Conservation (phyloP, 2,888 invertebrate species). For the Allolobophora icterica region DNA sequence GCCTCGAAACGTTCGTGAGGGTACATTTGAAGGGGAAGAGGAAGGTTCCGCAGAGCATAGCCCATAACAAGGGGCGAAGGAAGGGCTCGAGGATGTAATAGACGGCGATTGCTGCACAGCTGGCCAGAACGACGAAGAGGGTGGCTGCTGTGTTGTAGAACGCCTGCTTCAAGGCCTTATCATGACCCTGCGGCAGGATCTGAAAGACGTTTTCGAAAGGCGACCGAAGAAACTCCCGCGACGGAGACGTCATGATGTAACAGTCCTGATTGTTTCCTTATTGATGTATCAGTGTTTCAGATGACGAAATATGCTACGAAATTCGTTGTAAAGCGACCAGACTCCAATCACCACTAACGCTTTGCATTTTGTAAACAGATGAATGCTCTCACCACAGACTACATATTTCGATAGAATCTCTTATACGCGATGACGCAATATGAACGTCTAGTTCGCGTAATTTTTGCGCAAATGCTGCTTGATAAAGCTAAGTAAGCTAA, state of each 20-base stretch:
- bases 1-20: constrained; percentile 77
- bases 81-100: constrained; percentile 79
- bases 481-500: too few relatives aligned
- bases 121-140: constrained; percentile 72
- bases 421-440: neutral
- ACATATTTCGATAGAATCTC: neutral
- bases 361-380: neutral
- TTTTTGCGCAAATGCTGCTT: too few relatives aligned
- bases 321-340: neutral
- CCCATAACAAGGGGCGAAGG: constrained; percentile 92
- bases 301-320: neutral
- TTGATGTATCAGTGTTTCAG: neutral
- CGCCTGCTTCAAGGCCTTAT: constrained; percentile 89
- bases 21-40: constrained; percentile 91
- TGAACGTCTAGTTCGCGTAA: neutral
- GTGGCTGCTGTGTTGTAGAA: constrained; percentile 86
- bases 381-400: neutral
- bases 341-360: neutral
- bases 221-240: constrained; percentile 29
- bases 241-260: constrained; percentile 10
- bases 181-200: constrained; percentile 41
- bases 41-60: constrained; percentile 91
- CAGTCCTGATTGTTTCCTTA: neutral
- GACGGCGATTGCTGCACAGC: constrained; percentile 70
- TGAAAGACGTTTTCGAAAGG: constrained; percentile 39